Base-by-base conservation (phyloP, 2,888 invertebrate genomes). In the Bruchidius siliquastri region DNA sequence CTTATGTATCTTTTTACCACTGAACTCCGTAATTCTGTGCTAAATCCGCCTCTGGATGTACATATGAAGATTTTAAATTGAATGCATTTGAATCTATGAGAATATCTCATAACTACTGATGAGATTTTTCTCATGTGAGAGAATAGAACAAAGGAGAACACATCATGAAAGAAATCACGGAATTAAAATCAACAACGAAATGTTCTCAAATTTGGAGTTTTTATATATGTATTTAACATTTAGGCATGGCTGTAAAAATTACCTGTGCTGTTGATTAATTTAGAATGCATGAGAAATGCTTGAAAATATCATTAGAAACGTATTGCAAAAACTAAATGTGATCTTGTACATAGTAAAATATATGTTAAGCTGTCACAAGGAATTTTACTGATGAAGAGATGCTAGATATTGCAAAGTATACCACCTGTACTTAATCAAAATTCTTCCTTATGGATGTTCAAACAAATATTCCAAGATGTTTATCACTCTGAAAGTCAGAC, bases 321-420 rank as follows among this genome's bases (percentile, higher is more conserved):
- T 26, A 13, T 49, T 49, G 49, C 1, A 13, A 68, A 71, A 67
- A 67, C 68, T 73, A 67, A 70, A 30, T 73, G 73, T 73, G 73
- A 73, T 73, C 68, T 70, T 70, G 67, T 73, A 68, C 68, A 73
- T 21, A 70, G 71, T 67, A 49, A 4, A 49, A 49, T 26, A 26
- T 26, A 26, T 49, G 49, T 49, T 49, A 49, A 13, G 49, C 49
- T 49, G 49, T 49, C 49, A 49, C 49, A 49, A 49, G 49, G 49
- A 49, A 49, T 49, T 49, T 49, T 49, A 18, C 49, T 49, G 10
- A 49, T 49, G 0, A 49, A 49, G 8, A 49, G 13, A 49, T 49
- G 49, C 49, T 8, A 13, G 1, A 49, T 13, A 13, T 49, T 49
- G 10, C 49, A 49, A 13, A 13, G 49, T 49, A 49, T 13, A 49